Evolutionary conservation across 2,797 vertebrate species (phyloP).

Genomic region (Remorina albescens): DNA sequence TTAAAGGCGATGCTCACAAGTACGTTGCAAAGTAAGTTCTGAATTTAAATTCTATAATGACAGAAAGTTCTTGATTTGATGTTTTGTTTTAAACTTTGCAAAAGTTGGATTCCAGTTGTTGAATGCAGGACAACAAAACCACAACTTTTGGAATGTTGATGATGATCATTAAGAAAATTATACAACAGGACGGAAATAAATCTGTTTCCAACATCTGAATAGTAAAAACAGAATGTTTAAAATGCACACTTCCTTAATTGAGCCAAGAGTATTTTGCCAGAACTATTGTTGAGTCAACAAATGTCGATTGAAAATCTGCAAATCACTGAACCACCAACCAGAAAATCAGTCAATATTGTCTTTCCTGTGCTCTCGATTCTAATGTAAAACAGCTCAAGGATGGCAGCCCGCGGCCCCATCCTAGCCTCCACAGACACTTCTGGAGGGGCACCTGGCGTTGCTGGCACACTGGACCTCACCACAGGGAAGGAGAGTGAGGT

Average conservation of each 20-base stretch:
- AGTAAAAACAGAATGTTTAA: slow-evolving; percentile 29
- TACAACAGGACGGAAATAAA: slow-evolving; percentile 13
- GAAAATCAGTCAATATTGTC: slow-evolving; percentile 69
- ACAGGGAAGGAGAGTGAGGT: slow-evolving; percentile 71
- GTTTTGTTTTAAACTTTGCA: slow-evolving; percentile 11
- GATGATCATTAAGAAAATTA: neutral
- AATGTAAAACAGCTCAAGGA: slow-evolving; percentile 69
- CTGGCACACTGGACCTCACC: slow-evolving; percentile 74
- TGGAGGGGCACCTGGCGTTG: slow-evolving; percentile 81
- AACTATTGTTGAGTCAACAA: slow-evolving; percentile 59
- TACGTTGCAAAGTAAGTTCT: slow-evolving; percentile 29
- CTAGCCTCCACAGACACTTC: slow-evolving; percentile 71
- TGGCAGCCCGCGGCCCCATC: slow-evolving; percentile 55
- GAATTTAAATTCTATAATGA: slow-evolving; percentile 12
- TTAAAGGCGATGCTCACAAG: slow-evolving; percentile 42
- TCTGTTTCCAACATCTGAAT: slow-evolving; percentile 33
- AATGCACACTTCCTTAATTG: slow-evolving; percentile 7
- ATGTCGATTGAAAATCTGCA: slow-evolving; percentile 48
- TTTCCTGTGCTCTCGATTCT: slow-evolving; percentile 59
- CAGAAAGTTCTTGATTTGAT: slow-evolving; percentile 10
- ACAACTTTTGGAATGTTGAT: neutral
- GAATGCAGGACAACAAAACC: neutral
- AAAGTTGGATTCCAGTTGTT: slow-evolving; percentile 5
- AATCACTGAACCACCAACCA: slow-evolving; percentile 52
- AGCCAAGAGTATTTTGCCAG: slow-evolving; percentile 36